Percentiles rank a stretch among this genome's conserved stretches.
Conservation (phyloP, 2,113 vertebrate genomes). For the Pterocles burchelli region DNA sequence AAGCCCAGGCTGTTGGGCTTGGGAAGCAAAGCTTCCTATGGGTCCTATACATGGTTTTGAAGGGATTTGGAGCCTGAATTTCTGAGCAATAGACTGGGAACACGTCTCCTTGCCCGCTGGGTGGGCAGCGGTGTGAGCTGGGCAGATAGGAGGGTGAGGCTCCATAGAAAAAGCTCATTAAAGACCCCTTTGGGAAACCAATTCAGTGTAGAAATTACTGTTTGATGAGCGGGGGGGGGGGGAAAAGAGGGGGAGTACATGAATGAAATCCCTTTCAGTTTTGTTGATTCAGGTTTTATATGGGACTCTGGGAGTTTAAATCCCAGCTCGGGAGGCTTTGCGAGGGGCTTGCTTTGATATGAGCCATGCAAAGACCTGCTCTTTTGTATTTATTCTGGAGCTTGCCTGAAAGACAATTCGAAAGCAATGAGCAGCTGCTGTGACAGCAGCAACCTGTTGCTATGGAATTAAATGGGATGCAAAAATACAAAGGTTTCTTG, state of each 20-base stretch:
- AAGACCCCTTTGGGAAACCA: conserved; percentile 16
- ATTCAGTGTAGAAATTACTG: conserved; percentile 34
- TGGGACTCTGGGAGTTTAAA: conserved; percentile 21
- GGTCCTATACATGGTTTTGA: accelerated
- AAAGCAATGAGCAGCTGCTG: conserved; percentile 50
- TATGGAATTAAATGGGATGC: conserved; percentile 54
- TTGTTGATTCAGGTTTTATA: conserved; percentile 36
- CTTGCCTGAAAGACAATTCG: conserved; percentile 59
- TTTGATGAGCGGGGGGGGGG: conserved; percentile 35
- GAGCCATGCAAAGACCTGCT: not conserved
- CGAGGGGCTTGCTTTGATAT: not conserved
- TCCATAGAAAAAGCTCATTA: conserved; percentile 15
- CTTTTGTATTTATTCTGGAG: conserved; percentile 60
- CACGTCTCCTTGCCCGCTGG: not conserved
- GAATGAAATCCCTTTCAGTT: conserved; percentile 44
- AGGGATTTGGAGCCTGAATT: not conserved
- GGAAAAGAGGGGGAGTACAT: not conserved
- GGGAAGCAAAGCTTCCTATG: not conserved
- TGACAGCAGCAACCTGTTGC: conserved; percentile 63
- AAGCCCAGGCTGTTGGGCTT: not conserved
- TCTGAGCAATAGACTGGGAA: not conserved
- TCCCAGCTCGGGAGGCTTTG: not conserved
- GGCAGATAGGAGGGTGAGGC: not conserved
- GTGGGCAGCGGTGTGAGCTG: not conserved
- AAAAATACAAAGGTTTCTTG: conserved; percentile 49